Percentiles rank a stretch among this genome's conserved stretches.
These are phyloP conservation scores for Hipposideros armiger DNA, from an alignment of 2,113 vertebrate species.

Conservation along the genomic window DNA sequence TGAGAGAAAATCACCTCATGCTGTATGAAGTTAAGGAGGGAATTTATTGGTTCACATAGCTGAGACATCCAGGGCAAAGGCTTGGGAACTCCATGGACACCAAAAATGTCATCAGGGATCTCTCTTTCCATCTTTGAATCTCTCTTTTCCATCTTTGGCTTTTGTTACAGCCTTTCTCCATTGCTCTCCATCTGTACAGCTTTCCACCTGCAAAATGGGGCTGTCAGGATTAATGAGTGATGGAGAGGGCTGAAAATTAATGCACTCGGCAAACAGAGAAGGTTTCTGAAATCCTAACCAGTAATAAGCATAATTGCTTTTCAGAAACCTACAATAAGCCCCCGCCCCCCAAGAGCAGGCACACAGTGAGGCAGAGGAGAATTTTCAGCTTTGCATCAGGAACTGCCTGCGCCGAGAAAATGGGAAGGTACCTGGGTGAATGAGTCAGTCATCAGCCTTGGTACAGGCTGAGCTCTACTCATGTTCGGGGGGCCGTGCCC, in stretches of 20 bases:
- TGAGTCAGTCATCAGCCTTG: conserved; percentile 40
- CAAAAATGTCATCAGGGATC: neutral
- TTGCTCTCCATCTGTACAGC: neutral
- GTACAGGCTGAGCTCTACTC: neutral
- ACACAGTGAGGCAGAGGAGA: conserved; percentile 22
- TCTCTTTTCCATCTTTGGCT: neutral
- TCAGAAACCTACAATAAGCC: conserved; percentile 63
- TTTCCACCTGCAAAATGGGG: conserved; percentile 75
- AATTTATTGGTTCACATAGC: neutral
- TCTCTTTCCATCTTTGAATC: neutral
- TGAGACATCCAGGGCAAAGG: neutral
- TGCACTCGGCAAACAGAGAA: conserved; percentile 77
- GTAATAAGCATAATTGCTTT: conserved; percentile 84
- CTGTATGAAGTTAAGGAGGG: neutral
- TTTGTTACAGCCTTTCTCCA: neutral
- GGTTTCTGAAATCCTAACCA: conserved; percentile 80
- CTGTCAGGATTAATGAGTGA: conserved; percentile 78
- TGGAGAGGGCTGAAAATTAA: conserved; percentile 62
- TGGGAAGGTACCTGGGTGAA: neutral
- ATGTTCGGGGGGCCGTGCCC: neutral
- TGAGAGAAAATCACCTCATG: neutral
- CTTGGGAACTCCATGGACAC: neutral
- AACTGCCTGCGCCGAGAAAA: neutral
- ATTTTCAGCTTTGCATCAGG: conserved; percentile 4
- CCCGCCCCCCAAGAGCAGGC: conserved; percentile 57